These are phyloP conservation scores for Champsocephalus esox DNA, from an alignment of 2,797 vertebrate genomes.

Conservation along the genomic window DNA sequence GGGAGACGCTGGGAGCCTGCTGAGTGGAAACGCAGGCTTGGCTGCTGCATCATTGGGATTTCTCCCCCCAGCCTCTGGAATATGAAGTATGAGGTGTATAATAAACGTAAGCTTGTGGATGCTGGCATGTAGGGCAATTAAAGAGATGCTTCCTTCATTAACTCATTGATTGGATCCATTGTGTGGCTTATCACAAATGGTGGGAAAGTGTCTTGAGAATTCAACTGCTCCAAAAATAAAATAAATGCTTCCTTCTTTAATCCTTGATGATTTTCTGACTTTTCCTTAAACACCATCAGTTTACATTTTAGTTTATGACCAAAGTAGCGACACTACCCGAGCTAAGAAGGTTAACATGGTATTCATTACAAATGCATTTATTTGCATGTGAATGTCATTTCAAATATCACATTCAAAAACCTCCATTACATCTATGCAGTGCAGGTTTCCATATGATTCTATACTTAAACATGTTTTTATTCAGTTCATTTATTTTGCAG, in stretches of 20 bases:
- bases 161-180: neutral
- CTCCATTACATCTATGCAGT: neutral
- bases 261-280: too few species aligned
- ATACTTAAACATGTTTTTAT: neutral
- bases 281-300: too few species aligned
- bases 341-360: neutral
- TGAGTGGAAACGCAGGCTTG: slow-evolving; percentile 92
- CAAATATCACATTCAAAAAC: neutral
- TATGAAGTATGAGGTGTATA: slow-evolving; percentile 20
- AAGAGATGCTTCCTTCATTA: neutral
- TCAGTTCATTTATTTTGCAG: slow-evolving; percentile 50
- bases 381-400: too few species aligned
- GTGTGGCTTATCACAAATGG: neutral
- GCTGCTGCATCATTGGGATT: slow-evolving; percentile 92
- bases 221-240: neutral
- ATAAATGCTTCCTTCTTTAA: too few species aligned
- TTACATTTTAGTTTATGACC: too few species aligned
- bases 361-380: too few species aligned
- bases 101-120: slow-evolving; percentile 8
- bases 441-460: too few species aligned
- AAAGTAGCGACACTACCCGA: neutral
- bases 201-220: neutral
- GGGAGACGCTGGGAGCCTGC: slow-evolving; percentile 87
- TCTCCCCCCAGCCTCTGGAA: slow-evolving; percentile 83
- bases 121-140: neutral